Base-by-base conservation (phyloP, 2,113 vertebrate genomes). In the Apteryx mantelli region DNA sequence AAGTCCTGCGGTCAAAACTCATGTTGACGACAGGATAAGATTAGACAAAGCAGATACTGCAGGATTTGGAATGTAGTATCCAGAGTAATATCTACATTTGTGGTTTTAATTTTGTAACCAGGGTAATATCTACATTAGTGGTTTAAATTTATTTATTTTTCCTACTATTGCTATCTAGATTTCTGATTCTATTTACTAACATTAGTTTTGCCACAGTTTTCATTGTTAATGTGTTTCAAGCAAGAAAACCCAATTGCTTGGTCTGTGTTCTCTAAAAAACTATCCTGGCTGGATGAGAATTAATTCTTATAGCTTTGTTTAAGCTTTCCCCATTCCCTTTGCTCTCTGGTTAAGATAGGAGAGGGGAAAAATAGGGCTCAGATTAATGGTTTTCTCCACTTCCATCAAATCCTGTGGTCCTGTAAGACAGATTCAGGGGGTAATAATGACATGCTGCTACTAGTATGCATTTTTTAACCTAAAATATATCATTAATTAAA, bases 261-360 rank as follows among this genome's bases (percentile, higher is more conserved):
- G 30, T 88, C n/a, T 79, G 73, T 80, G 42, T 48, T 89, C 79
- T 93, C 85, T 95, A 52, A 89, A 97, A 96, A 58, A 78, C 38
- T 56, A 89, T 83, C 69, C 56, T 93, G 76, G 81, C 80, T 77
- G 68, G 38, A 76, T 78, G 4, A 90, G 26, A 73, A 89, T 61
- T 70, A 83, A 93, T 95, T 97, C 91, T 83, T 88, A 68, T 5
- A 78, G 22, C 38, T 91, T 91, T 93, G 89, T 95, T 95, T 40
- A 78, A 64, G 60, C 80, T 91, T 95, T 86, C 30, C 53, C 46
- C 79, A 46, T 80, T 36, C 28, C 13, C 60, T 92, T 78, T 87
- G 58, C 30, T 66, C 48, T 34, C 56, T 15, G 38, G 50, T 96
- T 90, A 91, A 86, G 95, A 90, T 77, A 73, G 71, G 71, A 69